Evolutionary conservation across 2,888 invertebrate genomes (phyloP), one percentile per base, ranked within the genome.

Genomic region (Thereva nobilitata): DNA sequence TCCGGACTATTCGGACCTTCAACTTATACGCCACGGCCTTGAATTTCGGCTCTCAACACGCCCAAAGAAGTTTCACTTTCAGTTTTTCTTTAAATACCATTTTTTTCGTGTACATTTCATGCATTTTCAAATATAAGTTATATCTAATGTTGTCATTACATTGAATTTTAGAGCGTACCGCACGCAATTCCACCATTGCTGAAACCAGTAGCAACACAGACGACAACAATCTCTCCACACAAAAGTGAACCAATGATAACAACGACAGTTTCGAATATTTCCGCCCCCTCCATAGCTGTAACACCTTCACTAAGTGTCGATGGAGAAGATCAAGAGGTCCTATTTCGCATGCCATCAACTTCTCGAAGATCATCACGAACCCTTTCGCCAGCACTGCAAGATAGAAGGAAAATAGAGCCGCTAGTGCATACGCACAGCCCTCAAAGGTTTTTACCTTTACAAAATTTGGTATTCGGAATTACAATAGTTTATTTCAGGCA

Each of bases 251-350:
- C 73, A 5, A 68, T 71, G 2, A 70, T 71, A 8, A 72, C 72
- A 35, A 50, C 53, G 8, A 47, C 68, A 5, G 57, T 7, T 71
- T 34, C 40, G 6, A 56, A 12, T n/a, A 56, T 49, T 4, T 59
- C 47, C 49, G 68, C 77, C 7, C 86, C 86, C 71, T 82, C 85
- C 8, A 86, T 86, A 68, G 85, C 86, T 6, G 86, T 86, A 4
- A 86, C 86, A 47, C 85, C 86, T 79, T 72, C 79, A 81, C 67
- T 82, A 81, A 75, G 82, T 75, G 72, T 83, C 78, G 77, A 83
- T 80, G 34, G 10, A n/a, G 56, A 44, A 5, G 64, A 70, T 6
- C 50, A 68, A 52, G 63, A 67, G 40, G 57, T 78, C 81, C 71
- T 80, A 79, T 82, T 65, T 80, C 82, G 53, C 49, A 56, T 53